phyloP scores from a whole-genome alignment of 1,140 invertebrate species.

The Centruroides vittatus region DNA sequence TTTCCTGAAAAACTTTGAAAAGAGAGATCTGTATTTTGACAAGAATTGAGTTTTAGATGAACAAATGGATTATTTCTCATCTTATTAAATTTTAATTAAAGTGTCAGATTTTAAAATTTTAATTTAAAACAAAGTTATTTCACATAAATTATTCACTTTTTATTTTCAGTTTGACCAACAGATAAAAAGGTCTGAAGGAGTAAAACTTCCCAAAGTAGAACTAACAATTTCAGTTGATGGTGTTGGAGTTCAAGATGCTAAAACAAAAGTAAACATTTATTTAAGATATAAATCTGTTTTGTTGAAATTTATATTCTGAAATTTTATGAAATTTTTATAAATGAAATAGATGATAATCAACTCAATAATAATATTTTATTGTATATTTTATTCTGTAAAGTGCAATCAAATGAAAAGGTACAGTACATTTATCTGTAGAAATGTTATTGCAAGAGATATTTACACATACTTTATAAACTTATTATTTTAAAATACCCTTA shows the following conservation, averaged over 20 bases:
- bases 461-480: too few relatives aligned
- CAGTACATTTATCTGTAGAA: too few relatives aligned
- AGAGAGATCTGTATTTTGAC: too few relatives aligned
- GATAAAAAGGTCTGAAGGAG: conserved; percentile 76
- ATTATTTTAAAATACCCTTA: too few relatives aligned
- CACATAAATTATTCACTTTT: neutral
- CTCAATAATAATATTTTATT: too few relatives aligned
- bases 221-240: conserved; percentile 89
- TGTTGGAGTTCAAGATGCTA: conserved; percentile 76
- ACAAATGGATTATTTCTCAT: neutral
- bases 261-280: conserved; percentile 37
- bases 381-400: too few relatives aligned
- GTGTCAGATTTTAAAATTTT: neutral
- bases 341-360: neutral
- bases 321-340: neutral
- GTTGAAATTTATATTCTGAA: too few relatives aligned
- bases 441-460: too few relatives aligned
- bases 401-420: too few relatives aligned
- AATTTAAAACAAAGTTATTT: neutral
- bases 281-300: neutral
- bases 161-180: conserved; percentile 63
- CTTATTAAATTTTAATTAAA: neutral
- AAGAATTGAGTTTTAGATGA: too few relatives aligned
- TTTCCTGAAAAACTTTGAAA: too few relatives aligned
- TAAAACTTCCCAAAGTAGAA: conserved; percentile 79